These are phyloP conservation scores for Nipponia nippon DNA, from an alignment of 2,113 vertebrate species.

Conservation along the genomic window DNA sequence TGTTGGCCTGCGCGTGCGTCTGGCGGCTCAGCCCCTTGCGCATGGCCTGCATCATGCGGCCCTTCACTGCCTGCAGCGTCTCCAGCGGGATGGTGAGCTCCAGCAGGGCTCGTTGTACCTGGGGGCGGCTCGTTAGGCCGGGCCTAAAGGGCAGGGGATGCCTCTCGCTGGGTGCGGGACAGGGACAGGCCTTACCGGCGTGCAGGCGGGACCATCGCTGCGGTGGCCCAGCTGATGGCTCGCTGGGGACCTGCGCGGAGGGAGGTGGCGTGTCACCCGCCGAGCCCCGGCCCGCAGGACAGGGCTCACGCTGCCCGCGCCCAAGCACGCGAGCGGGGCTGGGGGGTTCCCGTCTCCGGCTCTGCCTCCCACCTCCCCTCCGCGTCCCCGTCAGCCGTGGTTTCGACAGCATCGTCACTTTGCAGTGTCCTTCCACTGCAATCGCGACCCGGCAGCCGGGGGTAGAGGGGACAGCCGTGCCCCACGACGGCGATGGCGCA, in stretches of 20 bases:
- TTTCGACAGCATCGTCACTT: accelerated
- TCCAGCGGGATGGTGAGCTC: conserved; percentile 63
- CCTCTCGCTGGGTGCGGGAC: accelerated
- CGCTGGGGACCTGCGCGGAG: background rate
- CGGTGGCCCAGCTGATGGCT: background rate
- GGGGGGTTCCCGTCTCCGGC: accelerated
- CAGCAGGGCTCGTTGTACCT: conserved; percentile 73
- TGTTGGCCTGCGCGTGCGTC: conserved; percentile 16
- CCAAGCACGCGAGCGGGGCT: background rate
- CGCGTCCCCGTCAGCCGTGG: background rate
- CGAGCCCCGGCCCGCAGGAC: background rate
- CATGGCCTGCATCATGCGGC: conserved; percentile 70
- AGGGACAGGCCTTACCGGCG: background rate
- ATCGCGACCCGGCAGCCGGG: background rate
- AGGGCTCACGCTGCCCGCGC: background rate
- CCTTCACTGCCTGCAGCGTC: conserved; percentile 70
- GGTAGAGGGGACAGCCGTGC: background rate
- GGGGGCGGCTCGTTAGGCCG: background rate
- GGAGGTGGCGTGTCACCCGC: background rate
- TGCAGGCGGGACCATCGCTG: background rate
- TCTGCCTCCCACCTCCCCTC: conserved; percentile 7
- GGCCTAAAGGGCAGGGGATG: background rate
- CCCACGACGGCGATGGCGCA: background rate
- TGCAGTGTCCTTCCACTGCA: background rate
- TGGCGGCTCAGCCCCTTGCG: conserved; percentile 67